Evolutionary conservation across 2,113 vertebrate genomes (phyloP), one percentile per base, ranked within the genome.

Genomic region (Engystomops pustulosus): DNA sequence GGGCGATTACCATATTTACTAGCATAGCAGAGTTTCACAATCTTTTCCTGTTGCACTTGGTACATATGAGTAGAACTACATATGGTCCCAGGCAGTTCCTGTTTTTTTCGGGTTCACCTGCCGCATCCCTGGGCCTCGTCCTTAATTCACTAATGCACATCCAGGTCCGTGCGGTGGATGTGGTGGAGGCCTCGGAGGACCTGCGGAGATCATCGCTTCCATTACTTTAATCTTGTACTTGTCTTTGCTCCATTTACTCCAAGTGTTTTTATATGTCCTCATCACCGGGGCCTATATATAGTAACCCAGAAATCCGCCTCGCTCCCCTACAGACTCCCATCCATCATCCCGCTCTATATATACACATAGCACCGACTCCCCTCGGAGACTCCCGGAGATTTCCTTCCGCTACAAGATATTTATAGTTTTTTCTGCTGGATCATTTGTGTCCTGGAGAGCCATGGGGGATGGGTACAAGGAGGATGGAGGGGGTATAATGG

Each of bases 391-490:
- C 74, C 49, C 32, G 20, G 74, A 55, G 74, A 55, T 77, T 77
- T 76, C 74, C 74, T 77, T 77, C 49, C 74, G 32, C 49, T 77
- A 12, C 17, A 30, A 38, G 18, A n/a, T 38, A 77, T 77, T 55
- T 36, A 77, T 55, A 77, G 74, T n/a, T 55, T 38, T n/a, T 77
- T 47, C 72, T 53, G 25, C 17, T 53, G 72, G 7, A 75, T 53
- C 9, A 34, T 36, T 53, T 53, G 18, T 53, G 30, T 20, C 17
- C 32, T 77, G 74, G 9, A n/a, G 20, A n/a, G 17, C 20, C 44
- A 47, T 32, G 32, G 32, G 62, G 14, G n/a, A n/a, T 4, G 18
- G 18, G 20, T 18, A 65, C n/a, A 12, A 2, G 15, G 27, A 27
- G 14, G 20, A 7, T 11, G 60, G 1, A 18, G 0, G 15, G 17